These are phyloP conservation scores for Gallinago solitaria DNA, from an alignment of 2,797 vertebrate species.

Conservation along the genomic window DNA sequence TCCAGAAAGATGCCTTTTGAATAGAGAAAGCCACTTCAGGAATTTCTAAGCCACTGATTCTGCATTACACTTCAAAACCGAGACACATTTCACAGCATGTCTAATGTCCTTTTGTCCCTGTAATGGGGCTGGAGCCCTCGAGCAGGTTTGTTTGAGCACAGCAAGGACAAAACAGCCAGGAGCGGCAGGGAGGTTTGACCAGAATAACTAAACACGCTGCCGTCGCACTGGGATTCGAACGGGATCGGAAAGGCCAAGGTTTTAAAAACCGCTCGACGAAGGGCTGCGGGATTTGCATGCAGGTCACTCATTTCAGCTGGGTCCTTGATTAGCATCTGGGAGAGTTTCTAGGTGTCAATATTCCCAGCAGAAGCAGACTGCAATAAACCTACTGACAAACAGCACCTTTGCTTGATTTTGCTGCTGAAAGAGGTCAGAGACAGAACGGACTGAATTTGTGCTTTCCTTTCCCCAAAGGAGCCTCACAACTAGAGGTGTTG, in stretches of 20 bases:
- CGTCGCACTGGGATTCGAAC: background rate
- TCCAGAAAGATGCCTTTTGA: background rate
- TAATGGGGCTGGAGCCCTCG: background rate
- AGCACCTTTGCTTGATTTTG: background rate
- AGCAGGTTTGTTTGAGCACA: constrained; percentile 49
- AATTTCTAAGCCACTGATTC: background rate
- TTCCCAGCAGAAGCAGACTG: background rate
- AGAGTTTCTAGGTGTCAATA: background rate
- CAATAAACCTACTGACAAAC: background rate
- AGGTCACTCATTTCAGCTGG: background rate
- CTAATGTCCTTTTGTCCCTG: constrained; percentile 30
- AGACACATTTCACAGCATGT: background rate
- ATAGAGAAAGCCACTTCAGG: background rate
- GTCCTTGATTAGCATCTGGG: background rate
- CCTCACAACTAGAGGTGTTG: background rate
- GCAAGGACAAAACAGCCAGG: constrained; percentile 41
- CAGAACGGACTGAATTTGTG: rapidly evolving
- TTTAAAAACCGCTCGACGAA: background rate
- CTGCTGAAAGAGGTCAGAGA: background rate
- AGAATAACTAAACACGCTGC: constrained; percentile 32
- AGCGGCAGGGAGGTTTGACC: constrained; percentile 17
- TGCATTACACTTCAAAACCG: background rate
- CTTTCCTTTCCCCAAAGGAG: background rate
- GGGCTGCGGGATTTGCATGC: constrained; percentile 3
- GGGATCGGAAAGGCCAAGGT: background rate